These are phyloP conservation scores for Xiphias gladius DNA, from an alignment of 2,113 vertebrate species.

Conservation along the genomic window DNA sequence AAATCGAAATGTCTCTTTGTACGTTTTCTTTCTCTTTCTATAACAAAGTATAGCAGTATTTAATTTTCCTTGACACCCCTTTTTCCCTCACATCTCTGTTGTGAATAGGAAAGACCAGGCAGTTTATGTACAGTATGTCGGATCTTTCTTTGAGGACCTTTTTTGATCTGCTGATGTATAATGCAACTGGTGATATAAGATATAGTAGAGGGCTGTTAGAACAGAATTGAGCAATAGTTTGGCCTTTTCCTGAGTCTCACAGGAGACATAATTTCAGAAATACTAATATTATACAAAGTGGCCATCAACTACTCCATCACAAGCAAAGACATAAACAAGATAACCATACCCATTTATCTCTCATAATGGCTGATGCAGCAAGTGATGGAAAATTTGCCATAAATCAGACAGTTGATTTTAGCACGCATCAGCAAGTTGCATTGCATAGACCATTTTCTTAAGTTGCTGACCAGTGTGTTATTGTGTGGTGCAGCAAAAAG, in stretches of 20 bases:
- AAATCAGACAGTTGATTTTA: slow-evolving; percentile 46
- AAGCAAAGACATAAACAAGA: slow-evolving; percentile 30
- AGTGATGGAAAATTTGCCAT: slow-evolving; percentile 34
- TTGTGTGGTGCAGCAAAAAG: slow-evolving; percentile 53
- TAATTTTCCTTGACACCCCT: slow-evolving; percentile 20
- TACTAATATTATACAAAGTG: slow-evolving; percentile 26
- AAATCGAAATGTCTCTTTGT: background rate
- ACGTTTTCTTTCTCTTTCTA: slow-evolving; percentile 1
- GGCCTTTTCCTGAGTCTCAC: background rate
- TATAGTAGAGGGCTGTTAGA: slow-evolving; percentile 2
- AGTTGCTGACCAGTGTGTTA: slow-evolving; percentile 57
- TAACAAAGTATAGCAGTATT: background rate
- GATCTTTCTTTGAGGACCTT: slow-evolving; percentile 4
- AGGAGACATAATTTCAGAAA: slow-evolving; percentile 5
- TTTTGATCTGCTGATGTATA: slow-evolving; percentile 18
- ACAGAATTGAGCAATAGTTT: slow-evolving; percentile 5
- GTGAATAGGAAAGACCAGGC: slow-evolving; percentile 12
- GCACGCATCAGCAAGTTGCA: slow-evolving; percentile 42
- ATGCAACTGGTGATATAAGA: slow-evolving; percentile 14
- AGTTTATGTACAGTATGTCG: slow-evolving; percentile 5
- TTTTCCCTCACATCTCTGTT: slow-evolving; percentile 3
- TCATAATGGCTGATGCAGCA: slow-evolving; percentile 27
- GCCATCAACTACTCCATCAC: background rate
- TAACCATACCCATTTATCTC: slow-evolving; percentile 32
- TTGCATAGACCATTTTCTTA: slow-evolving; percentile 38